These are phyloP conservation scores for Hymenopus coronatus DNA, from an alignment of 2,888 invertebrate species.

Conservation along the genomic window DNA sequence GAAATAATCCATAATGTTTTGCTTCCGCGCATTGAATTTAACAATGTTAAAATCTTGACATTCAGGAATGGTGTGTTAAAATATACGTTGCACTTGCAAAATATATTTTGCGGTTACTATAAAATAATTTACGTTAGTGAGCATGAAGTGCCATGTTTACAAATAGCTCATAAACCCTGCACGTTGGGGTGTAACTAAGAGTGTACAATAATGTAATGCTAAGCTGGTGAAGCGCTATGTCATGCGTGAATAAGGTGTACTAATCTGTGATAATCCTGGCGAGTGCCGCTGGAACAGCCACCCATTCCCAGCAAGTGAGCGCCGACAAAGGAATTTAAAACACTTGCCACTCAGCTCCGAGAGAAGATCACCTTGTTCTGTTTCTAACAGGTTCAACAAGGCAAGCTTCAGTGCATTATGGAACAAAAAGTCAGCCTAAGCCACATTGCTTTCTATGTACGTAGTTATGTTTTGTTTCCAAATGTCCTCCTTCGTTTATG, in stretches of 20 bases:
- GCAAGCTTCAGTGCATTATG: neutral
- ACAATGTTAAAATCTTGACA: too few species aligned
- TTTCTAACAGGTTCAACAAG: neutral
- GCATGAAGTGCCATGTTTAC: too few species aligned
- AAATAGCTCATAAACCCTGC: too few species aligned
- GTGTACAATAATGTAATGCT: neutral
- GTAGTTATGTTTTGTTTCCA: too few species aligned
- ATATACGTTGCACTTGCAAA: too few species aligned
- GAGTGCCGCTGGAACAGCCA: neutral
- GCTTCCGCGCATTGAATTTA: too few species aligned
- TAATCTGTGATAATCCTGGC: neutral
- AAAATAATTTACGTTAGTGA: too few species aligned
- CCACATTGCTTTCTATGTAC: neutral
- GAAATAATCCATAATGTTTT: too few species aligned
- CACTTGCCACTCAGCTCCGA: neutral
- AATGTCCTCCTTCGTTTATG: too few species aligned
- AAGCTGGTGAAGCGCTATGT: neutral
- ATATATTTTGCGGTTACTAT: too few species aligned
- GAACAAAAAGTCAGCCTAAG: neutral
- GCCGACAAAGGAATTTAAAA: neutral
- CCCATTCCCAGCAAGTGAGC: neutral
- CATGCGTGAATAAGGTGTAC: neutral
- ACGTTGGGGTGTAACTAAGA: neutral
- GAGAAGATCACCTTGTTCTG: neutral
- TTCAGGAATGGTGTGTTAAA: too few species aligned